Evolutionary conservation across 2,113 vertebrate genomes (phyloP), one percentile per base, ranked within the genome.

Genomic region (Nibea coibor): DNA sequence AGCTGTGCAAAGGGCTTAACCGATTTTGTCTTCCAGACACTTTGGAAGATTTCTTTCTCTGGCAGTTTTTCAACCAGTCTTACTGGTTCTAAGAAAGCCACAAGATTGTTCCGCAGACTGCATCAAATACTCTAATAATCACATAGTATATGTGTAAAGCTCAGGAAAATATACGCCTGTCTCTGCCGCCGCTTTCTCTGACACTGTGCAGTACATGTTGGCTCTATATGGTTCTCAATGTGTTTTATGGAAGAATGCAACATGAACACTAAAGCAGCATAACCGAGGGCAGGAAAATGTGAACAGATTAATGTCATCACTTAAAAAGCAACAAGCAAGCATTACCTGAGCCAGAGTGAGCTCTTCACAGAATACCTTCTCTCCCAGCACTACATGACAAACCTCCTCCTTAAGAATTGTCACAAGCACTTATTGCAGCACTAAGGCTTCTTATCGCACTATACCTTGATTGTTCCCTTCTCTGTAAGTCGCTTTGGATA

Each of bases 1-100:
- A 91, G 87, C 87, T 90, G 89, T 92, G 76, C 31, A 56, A 48
- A 42, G 39, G 61, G 76, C 76, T 87, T 81, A 89, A 50, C 84
- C 22, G 26, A 81, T 65, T 79, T 51, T 45, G 64, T 76, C 67
- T 80, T 51, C 15, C 47, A 53, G 47, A 75, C 43, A 59, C 58
- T 45, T 69, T 3, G 51, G 31, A 14, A 12, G 6, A 16, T 72
- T 65, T 39, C 8, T 39, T 39, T 39, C 35, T 39, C 35, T 39
- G 35, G 35, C 35, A 39, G 35, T 39, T 39, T 39, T 39, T 35
- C 69, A 57, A 39, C 31, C 61, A 67, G 58, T 10, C 31, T 42
- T 65, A 58, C 17, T 74, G n/a, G 28, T 39, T 39, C 39, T n/a
- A 51, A 50, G 54, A 19, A 57, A 42, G 4, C 50, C 9, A 14